Evolutionary conservation across 2,888 invertebrate genomes (phyloP), one percentile per base, ranked within the genome.

Genomic region (Amblyteles armatorius): DNA sequence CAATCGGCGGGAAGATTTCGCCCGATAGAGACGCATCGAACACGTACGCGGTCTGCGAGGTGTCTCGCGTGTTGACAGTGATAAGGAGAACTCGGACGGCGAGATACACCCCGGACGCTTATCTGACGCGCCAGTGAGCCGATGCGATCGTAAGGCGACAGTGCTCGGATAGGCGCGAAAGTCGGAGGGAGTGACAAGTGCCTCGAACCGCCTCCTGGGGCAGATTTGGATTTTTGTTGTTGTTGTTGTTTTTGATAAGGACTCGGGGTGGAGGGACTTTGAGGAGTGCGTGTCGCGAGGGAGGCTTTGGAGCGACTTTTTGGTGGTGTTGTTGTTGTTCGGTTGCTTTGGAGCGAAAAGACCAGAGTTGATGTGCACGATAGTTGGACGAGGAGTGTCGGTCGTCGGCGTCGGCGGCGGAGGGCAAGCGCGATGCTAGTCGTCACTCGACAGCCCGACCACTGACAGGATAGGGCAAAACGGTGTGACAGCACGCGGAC

Each of bases 61-160:
- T 78, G 44, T 68, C 22, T 71, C 63, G 57, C 68, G 82, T 82
- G 85, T 90, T 86, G 87, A 87, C 87, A 88, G 89, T 88, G 91
- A 90, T 90, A 90, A 91, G 87, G 86, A 73, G 82, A 72, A 82
- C 78, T 77, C 40, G 69, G 40, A 50, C 44, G 52, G 6, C 9
- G 3, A 26, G 36, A 13, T 67, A 76, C 82, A 52, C 67, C 76
- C 36, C 73, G 33, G 3, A 22, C 11, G 73, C 82, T 82, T 85
- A 85, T 85, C 85, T 79, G 68, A 77, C 72, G 77, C 57, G 22
- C 69, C 60, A 63, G 44, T 33, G 11, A 19, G 57, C 44, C 40
- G 68, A 77, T 77, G 48, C 19, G 72, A 6, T 16, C 40, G 16
- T 44, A 3, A 13, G 40, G 19, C 29, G 57, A 5, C 33, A 69